phyloP scores from a whole-genome alignment of 2,888 invertebrate genomes.

The Dascillus cervinus region DNA sequence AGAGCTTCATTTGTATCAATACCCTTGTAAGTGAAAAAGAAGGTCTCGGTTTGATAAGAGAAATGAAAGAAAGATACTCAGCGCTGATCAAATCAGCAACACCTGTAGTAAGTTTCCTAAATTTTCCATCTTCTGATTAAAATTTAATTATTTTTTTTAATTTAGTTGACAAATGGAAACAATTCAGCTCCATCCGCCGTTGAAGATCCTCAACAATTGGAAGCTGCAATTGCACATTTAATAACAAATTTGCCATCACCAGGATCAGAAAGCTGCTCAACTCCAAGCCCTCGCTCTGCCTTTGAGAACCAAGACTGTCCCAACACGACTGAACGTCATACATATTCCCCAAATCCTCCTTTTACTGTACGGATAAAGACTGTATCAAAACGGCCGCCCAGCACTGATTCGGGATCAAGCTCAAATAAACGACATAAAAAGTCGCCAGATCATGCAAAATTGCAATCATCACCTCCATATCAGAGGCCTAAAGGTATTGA shows the following conservation, averaged over 20 bases:
- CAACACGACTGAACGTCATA: constrained; percentile 15
- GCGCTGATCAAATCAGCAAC: constrained; percentile 44
- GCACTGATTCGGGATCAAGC: constrained; percentile 25
- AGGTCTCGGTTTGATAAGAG: constrained; percentile 61
- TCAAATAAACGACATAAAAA: constrained; percentile 28
- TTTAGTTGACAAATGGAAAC: constrained; percentile 9
- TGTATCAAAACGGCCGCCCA: constrained; percentile 15
- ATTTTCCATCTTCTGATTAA: background rate
- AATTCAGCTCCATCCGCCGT: constrained; percentile 42
- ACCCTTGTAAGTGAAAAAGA: constrained; percentile 67
- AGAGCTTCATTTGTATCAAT: constrained; percentile 83
- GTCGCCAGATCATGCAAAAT: constrained; percentile 18
- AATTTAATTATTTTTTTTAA: background rate
- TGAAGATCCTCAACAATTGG: constrained; percentile 63
- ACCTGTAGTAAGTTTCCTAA: constrained; percentile 1
- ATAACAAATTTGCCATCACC: constrained; percentile 48
- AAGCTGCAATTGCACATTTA: constrained; percentile 65
- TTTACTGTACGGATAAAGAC: constrained; percentile 14
- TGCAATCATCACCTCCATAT: constrained; percentile 17
- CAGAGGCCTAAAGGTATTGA: constrained; percentile 17
- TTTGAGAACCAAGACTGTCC: constrained; percentile 37
- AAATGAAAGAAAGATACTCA: constrained; percentile 75
- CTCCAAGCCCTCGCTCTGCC: constrained; percentile 21
- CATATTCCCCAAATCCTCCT: constrained; percentile 13
- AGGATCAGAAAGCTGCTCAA: constrained; percentile 28